phyloP scores from a whole-genome alignment of 2,797 vertebrate genomes.

The Dermochelys coriacea region DNA sequence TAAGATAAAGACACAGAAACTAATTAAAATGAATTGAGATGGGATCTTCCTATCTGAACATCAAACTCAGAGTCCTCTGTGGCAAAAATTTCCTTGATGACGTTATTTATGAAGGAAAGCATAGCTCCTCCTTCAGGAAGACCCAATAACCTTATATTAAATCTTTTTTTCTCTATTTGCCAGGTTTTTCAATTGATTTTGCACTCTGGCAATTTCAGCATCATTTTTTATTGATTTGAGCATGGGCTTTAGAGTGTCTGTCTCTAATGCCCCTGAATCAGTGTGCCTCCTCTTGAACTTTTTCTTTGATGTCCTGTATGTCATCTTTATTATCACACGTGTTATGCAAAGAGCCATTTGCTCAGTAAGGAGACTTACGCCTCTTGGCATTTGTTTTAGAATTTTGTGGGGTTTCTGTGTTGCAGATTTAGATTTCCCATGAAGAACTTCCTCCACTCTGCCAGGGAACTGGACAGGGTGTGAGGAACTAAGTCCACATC shows the following conservation, averaged over 20 bases:
- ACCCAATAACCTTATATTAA: neutral
- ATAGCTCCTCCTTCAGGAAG: neutral
- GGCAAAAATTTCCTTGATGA: neutral
- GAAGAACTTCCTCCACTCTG: no score
- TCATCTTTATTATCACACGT: neutral
- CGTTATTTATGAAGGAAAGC: neutral
- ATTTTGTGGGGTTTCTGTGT: neutral
- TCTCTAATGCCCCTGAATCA: neutral
- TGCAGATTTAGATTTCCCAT: neutral
- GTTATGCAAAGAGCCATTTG: neutral
- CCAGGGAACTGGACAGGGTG: neutral
- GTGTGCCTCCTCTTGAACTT: neutral
- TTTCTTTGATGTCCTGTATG: neutral
- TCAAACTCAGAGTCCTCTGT: neutral
- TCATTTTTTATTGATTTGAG: neutral
- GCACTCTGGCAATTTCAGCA: neutral
- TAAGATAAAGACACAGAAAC: neutral
- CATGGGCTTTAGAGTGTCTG: neutral
- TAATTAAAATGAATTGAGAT: neutral
- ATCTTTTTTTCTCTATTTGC: no score
- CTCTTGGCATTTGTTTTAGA: neutral
- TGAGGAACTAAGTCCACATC: neutral
- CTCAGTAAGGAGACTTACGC: neutral
- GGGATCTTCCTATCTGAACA: neutral
- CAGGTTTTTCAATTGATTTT: neutral